Conservation (phyloP, 1,140 invertebrate genomes). For the Penaeus japonicus region DNA sequence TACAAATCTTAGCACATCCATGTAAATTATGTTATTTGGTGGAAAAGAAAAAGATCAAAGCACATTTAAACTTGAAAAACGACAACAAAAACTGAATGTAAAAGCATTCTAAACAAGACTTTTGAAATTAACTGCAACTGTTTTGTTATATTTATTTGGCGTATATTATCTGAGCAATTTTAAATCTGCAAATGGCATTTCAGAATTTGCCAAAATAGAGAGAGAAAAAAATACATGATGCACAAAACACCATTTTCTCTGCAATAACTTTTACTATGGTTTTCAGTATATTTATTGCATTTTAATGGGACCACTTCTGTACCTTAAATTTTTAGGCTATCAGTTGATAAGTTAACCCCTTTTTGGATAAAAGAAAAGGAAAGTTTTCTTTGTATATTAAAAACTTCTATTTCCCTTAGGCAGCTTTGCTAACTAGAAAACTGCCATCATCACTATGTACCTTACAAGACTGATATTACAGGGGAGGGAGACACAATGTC, state of each 20-base stretch:
- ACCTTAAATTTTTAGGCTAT: conserved; percentile 11
- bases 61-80: background rate
- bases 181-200: no score
- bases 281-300: conserved; percentile 14
- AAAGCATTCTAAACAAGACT: background rate
- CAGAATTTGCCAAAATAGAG: no score
- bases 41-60: background rate
- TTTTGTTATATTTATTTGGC: no score
- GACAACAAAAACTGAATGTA: background rate
- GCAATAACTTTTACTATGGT: background rate
- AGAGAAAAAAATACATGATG: no score
- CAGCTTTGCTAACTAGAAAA: background rate
- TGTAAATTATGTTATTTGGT: conserved; percentile 14
- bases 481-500: conserved; percentile 28
- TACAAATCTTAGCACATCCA: conserved; percentile 52
- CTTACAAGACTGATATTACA: conserved; percentile 40
- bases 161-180: no score
- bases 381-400: background rate
- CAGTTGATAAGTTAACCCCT: no score
- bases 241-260: background rate
- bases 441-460: conserved; percentile 35
- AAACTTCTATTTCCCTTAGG: background rate
- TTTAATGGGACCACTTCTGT: conserved; percentile 39
- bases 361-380: background rate
- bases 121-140: no score